phyloP scores from a whole-genome alignment of 2,888 invertebrate genomes.

The Geotrupes spiniger region DNA sequence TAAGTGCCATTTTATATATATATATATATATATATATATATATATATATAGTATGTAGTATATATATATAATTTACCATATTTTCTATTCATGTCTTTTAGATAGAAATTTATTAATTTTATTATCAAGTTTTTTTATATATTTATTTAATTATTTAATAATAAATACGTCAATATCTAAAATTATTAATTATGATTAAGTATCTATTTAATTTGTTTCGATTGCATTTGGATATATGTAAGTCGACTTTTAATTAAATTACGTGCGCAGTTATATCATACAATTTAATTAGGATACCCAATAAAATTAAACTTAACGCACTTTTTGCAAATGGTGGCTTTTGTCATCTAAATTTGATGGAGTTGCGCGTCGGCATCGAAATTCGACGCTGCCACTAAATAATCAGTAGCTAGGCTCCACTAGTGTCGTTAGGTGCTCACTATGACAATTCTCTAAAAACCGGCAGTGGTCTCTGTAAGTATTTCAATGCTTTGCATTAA shows the following conservation, averaged over 20 bases:
- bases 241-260: neutral
- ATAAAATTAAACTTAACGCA: conserved; percentile 14
- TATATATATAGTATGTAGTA: too few species aligned
- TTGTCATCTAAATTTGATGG: conserved; percentile 49
- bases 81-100: too few species aligned
- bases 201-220: neutral
- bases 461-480: conserved; percentile 50
- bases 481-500: conserved; percentile 11
- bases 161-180: neutral
- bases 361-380: conserved; percentile 48
- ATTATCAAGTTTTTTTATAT: too few species aligned
- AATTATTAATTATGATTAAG: too few species aligned
- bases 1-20: too few species aligned
- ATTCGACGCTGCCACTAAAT: conserved; percentile 48
- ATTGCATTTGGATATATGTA: neutral
- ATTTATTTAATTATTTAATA: neutral
- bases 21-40: too few species aligned
- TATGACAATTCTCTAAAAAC: conserved; percentile 50
- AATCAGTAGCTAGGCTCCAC: conserved; percentile 52
- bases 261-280: neutral
- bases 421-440: conserved; percentile 51
- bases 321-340: conserved; percentile 45
- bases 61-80: too few species aligned
- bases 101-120: too few species aligned
- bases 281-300: neutral